Percentiles rank a stretch among this genome's conserved stretches.
phyloP scores from a whole-genome alignment of 2,888 invertebrate genomes.

The Crocallis elinguaria region DNA sequence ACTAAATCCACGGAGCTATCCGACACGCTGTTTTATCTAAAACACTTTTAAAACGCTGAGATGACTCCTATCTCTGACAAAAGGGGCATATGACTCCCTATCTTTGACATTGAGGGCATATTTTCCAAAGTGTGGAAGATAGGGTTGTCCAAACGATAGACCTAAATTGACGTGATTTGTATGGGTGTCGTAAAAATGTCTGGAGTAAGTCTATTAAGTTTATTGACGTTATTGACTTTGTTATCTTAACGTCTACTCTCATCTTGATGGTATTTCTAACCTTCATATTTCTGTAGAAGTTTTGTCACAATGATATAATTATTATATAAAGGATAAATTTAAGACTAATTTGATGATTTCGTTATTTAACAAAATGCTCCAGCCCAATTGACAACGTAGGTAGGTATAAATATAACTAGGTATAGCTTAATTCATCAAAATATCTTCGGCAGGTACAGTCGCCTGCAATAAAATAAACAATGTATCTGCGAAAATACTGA shows the following conservation, averaged over 20 bases:
- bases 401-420: too few relatives aligned
- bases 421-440: too few relatives aligned
- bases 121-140: conserved; percentile 36
- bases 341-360: too few relatives aligned
- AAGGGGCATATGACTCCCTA: conserved; percentile 46
- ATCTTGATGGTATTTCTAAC: neutral
- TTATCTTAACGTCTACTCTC: conserved; percentile 25
- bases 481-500: too few relatives aligned
- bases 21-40: conserved; percentile 70
- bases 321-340: too few relatives aligned
- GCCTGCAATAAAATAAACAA: too few relatives aligned
- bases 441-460: too few relatives aligned
- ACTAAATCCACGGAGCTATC: conserved; percentile 69
- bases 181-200: conserved; percentile 72
- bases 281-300: too few relatives aligned
- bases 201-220: conserved; percentile 62
- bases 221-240: conserved; percentile 58
- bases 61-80: conserved; percentile 57
- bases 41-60: conserved; percentile 75
- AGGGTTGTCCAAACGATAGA: conserved; percentile 56
- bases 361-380: too few relatives aligned
- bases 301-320: too few relatives aligned
- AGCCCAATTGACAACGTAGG: too few relatives aligned
- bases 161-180: conserved; percentile 75
- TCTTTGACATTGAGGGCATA: conserved; percentile 44